Conservation (phyloP, 1,140 invertebrate genomes). For the Penaeus chinensis region DNA sequence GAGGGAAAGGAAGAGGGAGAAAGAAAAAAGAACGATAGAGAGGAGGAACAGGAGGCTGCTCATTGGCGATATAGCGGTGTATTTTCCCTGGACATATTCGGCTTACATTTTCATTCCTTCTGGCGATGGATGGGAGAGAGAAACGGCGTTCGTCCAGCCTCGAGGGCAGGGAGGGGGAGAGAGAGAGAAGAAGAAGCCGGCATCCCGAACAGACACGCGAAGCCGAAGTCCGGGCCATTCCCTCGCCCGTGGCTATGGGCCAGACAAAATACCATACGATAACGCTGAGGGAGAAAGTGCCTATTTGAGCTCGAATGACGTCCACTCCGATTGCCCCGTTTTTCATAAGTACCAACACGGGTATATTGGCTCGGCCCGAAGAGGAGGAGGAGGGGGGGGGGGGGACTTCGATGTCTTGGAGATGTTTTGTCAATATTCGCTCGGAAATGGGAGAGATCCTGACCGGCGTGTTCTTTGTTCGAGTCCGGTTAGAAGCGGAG, state of each 20-base stretch:
- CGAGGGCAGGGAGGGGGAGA: not conserved
- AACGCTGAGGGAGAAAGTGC: conserved; percentile 21
- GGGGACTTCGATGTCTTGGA: too few relatives aligned
- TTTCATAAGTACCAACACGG: conserved; percentile 35
- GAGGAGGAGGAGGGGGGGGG: too few relatives aligned
- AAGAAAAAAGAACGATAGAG: too few relatives aligned
- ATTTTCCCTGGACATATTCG: conserved; percentile 42
- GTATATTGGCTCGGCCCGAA: too few relatives aligned
- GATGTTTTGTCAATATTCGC: too few relatives aligned
- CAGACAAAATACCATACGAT: conserved; percentile 41
- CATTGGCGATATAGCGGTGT: conserved; percentile 37
- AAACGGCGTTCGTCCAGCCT: not conserved
- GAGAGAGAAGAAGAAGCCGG: not conserved
- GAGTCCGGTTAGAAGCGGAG: too few relatives aligned
- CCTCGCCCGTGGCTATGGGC: conserved; percentile 29
- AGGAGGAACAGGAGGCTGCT: not conserved
- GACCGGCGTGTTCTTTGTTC: too few relatives aligned
- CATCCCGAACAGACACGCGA: not conserved
- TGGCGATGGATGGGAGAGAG: not conserved
- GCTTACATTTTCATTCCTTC: conserved; percentile 19
- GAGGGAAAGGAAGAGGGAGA: not conserved
- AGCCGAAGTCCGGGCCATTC: not conserved
- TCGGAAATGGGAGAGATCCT: too few relatives aligned
- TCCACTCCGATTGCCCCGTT: conserved; percentile 42
- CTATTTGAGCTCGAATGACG: conserved; percentile 32